phyloP scores from a whole-genome alignment of 2,113 vertebrate genomes.

The Rattus rattus region DNA sequence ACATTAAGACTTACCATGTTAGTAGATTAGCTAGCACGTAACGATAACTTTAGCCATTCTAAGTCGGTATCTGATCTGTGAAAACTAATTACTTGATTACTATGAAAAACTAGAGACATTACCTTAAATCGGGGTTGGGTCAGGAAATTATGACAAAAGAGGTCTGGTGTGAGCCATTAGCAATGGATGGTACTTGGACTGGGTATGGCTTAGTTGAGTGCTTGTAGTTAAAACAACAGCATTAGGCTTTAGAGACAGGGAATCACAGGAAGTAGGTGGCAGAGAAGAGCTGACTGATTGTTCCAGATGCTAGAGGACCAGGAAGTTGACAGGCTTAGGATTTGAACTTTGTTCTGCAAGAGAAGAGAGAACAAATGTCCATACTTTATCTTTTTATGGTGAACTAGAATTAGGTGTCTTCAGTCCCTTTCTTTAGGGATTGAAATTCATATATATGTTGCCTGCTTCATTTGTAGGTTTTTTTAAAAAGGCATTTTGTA shows the following conservation, averaged over 20 bases:
- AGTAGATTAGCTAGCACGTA: background rate
- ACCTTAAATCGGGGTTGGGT: background rate
- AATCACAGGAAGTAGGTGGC: accelerated
- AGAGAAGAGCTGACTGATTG: accelerated
- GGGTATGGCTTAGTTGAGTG: background rate
- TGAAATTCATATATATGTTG: background rate
- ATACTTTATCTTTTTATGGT: background rate
- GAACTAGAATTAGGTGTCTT: background rate
- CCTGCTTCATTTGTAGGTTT: slow-evolving; percentile 10
- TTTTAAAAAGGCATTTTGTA: background rate
- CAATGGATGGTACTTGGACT: background rate
- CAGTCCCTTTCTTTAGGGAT: background rate
- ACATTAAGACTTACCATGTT: slow-evolving; percentile 37
- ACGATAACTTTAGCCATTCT: background rate
- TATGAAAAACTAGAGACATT: background rate
- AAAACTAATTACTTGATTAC: slow-evolving; percentile 40
- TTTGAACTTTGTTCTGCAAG: background rate
- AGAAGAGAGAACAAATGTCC: background rate
- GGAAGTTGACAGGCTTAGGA: background rate
- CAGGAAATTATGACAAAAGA: background rate
- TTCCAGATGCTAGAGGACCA: too few species aligned
- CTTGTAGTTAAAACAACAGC: background rate
- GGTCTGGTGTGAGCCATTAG: background rate
- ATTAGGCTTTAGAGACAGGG: background rate
- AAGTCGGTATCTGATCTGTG: background rate